A percentile compares a stretch with the other conserved stretches of the same genome.
Conservation (phyloP, 2,888 invertebrate species). For the Drosophila tripunctata region DNA sequence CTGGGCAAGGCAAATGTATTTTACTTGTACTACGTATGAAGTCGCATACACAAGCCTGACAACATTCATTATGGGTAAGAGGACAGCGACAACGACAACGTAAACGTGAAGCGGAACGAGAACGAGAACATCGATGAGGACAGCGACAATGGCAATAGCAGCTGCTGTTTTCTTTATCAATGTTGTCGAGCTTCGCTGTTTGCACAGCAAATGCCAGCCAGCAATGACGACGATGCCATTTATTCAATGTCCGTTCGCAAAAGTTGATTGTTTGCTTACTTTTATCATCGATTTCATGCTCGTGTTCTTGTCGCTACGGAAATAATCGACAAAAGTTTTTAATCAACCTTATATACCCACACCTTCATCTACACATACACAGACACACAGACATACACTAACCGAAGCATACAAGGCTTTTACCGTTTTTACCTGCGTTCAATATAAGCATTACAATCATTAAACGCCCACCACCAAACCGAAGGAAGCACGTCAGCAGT, state of each 20-base stretch:
- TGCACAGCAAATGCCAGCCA: slow-evolving; percentile 54
- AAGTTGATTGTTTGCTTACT: slow-evolving; percentile 77
- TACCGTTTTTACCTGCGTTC: slow-evolving; percentile 25
- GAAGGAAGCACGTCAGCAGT: slow-evolving; percentile 48
- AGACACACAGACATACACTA: not conserved
- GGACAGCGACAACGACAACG: not conserved
- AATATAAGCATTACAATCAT: slow-evolving; percentile 40
- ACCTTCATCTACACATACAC: not conserved
- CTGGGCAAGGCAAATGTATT: slow-evolving; percentile 50
- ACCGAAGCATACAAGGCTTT: slow-evolving; percentile 8
- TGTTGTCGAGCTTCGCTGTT: slow-evolving; percentile 45
- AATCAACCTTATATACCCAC: slow-evolving; percentile 58
- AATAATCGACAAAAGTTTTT: slow-evolving; percentile 76
- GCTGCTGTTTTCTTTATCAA: slow-evolving; percentile 55
- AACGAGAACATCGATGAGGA: slow-evolving; percentile 4
- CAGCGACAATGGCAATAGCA: slow-evolving; percentile 26
- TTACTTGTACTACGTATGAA: slow-evolving; percentile 18
- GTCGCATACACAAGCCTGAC: slow-evolving; percentile 14
- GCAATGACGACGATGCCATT: slow-evolving; percentile 37
- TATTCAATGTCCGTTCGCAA: slow-evolving; percentile 51
- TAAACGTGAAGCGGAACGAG: not conserved
- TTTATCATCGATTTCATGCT: slow-evolving; percentile 70
- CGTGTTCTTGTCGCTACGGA: slow-evolving; percentile 56
- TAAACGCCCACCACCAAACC: slow-evolving; percentile 31
- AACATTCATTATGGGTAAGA: slow-evolving; percentile 42